Evolutionary conservation across 2,888 invertebrate genomes (phyloP), one percentile per base, ranked within the genome.

Genomic region (Barypeithes pellucidus): DNA sequence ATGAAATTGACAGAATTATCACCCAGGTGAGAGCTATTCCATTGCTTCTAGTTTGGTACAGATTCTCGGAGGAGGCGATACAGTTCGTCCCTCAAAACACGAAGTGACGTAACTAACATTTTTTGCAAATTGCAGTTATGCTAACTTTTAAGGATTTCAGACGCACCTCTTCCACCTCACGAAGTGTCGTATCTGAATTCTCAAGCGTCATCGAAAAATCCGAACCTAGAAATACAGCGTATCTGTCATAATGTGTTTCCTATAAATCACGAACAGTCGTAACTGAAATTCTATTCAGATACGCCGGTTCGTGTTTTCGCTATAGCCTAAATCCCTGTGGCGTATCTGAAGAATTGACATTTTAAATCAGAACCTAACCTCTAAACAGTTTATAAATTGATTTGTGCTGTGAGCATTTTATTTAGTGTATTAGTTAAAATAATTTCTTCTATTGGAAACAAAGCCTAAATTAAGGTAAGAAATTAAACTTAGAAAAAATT

Each of bases 81-180:
- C n/a, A n/a, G n/a, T n/a, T 45, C 45, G 45, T 45, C 45, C 45
- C 45, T 18, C 16, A 16, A 45, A 45, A 45, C 45, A 45, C 45
- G 45, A 45, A 45, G 16, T 45, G 18, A 45, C 45, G 14, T 45
- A 45, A 16, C 45, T 45, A 2, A 16, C 45, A 45, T 45, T 45
- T 45, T 45, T 45, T 2, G 16, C 45, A 45, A 45, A 45, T 45
- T 45, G 2, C 18, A 45, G 45, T 45, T 45, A 45, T 8, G 45
- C 14, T 14, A 45, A 5, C 45, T 45, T 14, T 7, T 45, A 45
- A 9, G n/a, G 0, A 45, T 45, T 45, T 45, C 8, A 45, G 14
- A 45, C 8, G 2, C 8, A 5, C 8, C 45, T 45, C 16, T 18
- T 45, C 8, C 16, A 45, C 16, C 45, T 45, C 45, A 45, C 45